Base-by-base conservation (phyloP, 2,888 invertebrate genomes). In the Ptychoptera contaminata region DNA sequence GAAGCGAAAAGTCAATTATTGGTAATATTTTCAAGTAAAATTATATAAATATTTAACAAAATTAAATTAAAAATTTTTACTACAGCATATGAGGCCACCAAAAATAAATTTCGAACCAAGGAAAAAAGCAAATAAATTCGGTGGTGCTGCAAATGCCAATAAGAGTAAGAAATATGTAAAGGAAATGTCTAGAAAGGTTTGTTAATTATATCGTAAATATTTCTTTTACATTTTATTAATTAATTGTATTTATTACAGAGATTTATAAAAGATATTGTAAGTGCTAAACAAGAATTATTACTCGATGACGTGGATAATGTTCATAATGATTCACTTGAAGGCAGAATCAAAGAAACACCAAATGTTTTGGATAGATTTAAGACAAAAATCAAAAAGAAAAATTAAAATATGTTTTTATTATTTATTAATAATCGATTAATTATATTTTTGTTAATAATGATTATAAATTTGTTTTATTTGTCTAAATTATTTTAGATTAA, bases 161-260 rank as follows among this genome's bases (percentile, higher is more conserved):
- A 72, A 70, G 50, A 79, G 81, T 51, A 86, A 84, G 63, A 82
- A 82, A 58, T 84, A 85, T 49, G 73, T 86, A 16, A 77, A 79
- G 56, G 78, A 77, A 54, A 68, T 74, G 47, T 70, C 72, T 14
- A 76, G 74, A 62, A 76, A 75, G 70, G 85, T 83, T 65, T 60
- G 58, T 59, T 16, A 34, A 12, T 37, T 4, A 44, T 44, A 30
- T 36, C 44, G 23, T 32, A 14, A 31, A 36, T 40, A 42, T 47
- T 41, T 47, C 35, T 10, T 14, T 15, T 31, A 38, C 30, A 30
- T 40, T 29, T 30, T 48, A 41, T 42, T 51, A 49, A 47, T 47
- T 34, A 50, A 30, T 43, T 47, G 30, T 48, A 43, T 52, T 46
- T 52, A 49, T 61, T 62, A 35, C 54, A 76, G 74, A 72, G 76